Evolutionary conservation across 2,113 vertebrate genomes (phyloP).

Genomic region (Zosterops borbonicus): DNA sequence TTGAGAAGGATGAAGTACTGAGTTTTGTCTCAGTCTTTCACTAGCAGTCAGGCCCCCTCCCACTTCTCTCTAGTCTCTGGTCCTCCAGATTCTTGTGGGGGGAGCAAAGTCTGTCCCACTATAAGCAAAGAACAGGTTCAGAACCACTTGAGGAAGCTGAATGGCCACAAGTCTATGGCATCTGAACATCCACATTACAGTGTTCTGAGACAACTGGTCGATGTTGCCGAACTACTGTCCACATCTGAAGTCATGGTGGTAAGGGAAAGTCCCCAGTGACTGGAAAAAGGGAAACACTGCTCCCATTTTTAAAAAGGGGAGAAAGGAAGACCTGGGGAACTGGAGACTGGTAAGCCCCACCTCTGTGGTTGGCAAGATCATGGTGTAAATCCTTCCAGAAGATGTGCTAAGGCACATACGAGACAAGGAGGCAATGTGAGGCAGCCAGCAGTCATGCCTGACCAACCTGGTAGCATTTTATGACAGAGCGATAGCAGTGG

Average conservation of each 20-base stretch:
- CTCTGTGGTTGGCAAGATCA: neutral
- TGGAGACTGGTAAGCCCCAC: neutral
- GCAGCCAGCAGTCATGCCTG: neutral
- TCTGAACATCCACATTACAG: neutral
- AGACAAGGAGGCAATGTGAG: neutral
- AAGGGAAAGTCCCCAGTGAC: neutral
- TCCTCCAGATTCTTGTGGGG: accelerated
- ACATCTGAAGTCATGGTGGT: neutral
- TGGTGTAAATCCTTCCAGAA: neutral
- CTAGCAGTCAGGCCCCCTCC: neutral
- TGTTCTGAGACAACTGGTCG: neutral
- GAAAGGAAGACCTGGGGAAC: neutral
- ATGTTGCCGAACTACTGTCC: neutral
- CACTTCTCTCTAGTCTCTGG: neutral
- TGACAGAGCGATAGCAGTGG: neutral
- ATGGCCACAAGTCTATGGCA: neutral
- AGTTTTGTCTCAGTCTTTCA: neutral
- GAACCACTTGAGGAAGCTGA: neutral
- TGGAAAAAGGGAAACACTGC: neutral
- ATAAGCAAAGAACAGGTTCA: neutral
- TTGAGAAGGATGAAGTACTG: neutral
- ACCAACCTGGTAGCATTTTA: neutral
- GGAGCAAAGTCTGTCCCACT: neutral
- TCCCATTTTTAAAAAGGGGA: neutral
- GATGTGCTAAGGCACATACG: neutral